Conservation (phyloP, 1,140 invertebrate species). For the Drosophila serrata region DNA sequence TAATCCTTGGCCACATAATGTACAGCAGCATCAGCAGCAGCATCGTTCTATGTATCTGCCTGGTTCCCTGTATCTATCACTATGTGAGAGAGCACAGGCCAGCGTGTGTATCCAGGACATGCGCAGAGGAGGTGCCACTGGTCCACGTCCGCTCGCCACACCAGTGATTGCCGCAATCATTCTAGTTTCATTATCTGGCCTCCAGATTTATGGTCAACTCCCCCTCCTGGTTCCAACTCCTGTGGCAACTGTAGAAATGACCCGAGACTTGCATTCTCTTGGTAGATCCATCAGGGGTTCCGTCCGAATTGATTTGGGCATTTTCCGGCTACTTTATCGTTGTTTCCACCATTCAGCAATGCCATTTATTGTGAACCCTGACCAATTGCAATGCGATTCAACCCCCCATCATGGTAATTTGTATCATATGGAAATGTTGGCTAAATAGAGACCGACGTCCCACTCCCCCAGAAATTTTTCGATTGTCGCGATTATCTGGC, state of each 20-base stretch:
- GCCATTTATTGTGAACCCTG: conserved; percentile 45
- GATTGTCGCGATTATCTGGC: conserved; percentile 78
- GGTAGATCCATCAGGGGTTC: conserved; percentile 47
- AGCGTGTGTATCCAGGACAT: conserved; percentile 25
- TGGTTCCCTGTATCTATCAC: conserved; percentile 30
- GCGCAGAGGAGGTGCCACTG: conserved; percentile 38
- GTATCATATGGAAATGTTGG: conserved; percentile 56
- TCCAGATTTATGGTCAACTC: conserved; percentile 68
- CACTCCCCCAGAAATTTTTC: conserved; percentile 27
- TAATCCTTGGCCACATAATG: conserved; percentile 52
- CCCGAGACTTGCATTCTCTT: conserved; percentile 34
- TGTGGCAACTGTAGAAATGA: not conserved
- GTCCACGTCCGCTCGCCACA: conserved; percentile 62
- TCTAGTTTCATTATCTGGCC: conserved; percentile 85
- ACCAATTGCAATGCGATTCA: conserved; percentile 41
- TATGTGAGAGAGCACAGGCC: conserved; percentile 7
- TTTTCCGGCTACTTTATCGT: conserved; percentile 27
- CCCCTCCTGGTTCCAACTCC: not conserved
- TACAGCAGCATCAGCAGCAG: conserved; percentile 28
- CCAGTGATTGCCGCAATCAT: conserved; percentile 85
- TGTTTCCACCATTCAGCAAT: conserved; percentile 25
- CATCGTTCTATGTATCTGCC: conserved; percentile 47
- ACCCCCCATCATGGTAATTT: not conserved
- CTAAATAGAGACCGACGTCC: conserved; percentile 13
- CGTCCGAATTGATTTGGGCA: conserved; percentile 45